Evolutionary conservation across 2,888 invertebrate species (phyloP), one percentile per base, ranked within the genome.

Genomic region (Limnephilus rhombicus): DNA sequence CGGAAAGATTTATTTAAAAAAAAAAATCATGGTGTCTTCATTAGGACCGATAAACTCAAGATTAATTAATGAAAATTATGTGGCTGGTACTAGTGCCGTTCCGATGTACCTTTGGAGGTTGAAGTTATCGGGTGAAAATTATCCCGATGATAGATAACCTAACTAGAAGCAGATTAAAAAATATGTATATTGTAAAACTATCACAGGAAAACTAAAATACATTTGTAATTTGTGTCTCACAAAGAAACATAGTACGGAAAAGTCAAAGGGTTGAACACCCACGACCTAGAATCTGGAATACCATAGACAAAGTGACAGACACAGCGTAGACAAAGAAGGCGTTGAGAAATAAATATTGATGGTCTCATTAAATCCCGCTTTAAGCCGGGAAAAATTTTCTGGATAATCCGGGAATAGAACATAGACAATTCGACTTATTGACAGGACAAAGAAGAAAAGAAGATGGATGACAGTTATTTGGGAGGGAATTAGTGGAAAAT

Each of bases 281-380:
- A 68, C 24, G 68, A 9, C 68, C n/a, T 68, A 68, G 68, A 68
- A n/a, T 7, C 24, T 68, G 24, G 68, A 68, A 68, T 68, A 68
- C 68, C 68, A 68, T 68, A 68, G 68, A 68, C 68, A n/a, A 68
- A n/a, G n/a, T 68, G 68, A 68, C 68, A 68, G 68, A 68, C 68
- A 24, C 24, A 68, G 29, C 81, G 49, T 90, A 90, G 90, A 82
- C 90, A 90, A 90, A 90, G 90, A 90, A 90, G 90, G 90, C 90
- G 90, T 82, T 29, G 90, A 90, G 82, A 53, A 90, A 90, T 90
- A 90, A 82, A 49, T 90, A 90, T 90, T 82, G 41, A 90, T 90
- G 45, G 29, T 82, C 90, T 90, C 90, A 81, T 90, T 90, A 82
- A 89, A 81, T 29, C 41, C 45, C 24, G 37, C 45, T n/a, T 29